Percentiles rank a stretch among this genome's conserved stretches.
Conservation (phyloP, 2,888 invertebrate genomes). For the Gymnosoma rotundatum region DNA sequence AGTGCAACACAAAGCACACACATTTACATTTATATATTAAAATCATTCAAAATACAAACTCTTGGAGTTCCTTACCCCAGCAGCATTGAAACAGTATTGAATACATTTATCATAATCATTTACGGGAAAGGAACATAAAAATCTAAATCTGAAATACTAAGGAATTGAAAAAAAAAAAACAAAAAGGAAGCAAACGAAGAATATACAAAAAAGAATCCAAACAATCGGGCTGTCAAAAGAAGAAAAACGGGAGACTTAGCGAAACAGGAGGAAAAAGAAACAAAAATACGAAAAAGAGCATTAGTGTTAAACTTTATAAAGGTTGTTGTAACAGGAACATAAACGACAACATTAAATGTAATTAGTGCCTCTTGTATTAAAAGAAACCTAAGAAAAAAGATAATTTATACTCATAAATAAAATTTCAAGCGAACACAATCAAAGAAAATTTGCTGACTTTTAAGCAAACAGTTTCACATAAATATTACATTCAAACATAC, state of each 20-base stretch:
- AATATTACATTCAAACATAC: constrained; percentile 41
- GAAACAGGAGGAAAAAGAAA: constrained; percentile 10
- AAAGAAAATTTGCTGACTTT: constrained; percentile 50
- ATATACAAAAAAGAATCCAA: constrained; percentile 32
- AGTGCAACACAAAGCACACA: neutral
- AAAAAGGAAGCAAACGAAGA: constrained; percentile 47
- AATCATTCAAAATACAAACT: constrained; percentile 29
- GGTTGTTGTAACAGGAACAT: constrained; percentile 60
- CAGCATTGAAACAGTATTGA: constrained; percentile 59
- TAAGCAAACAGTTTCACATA: constrained; percentile 36
- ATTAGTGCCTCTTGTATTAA: constrained; percentile 68
- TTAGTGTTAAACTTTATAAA: constrained; percentile 49
- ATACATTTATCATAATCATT: constrained; percentile 71
- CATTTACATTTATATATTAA: neutral
- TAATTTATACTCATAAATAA: constrained; percentile 41
- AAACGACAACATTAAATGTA: constrained; percentile 66
- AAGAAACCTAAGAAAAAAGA: constrained; percentile 49
- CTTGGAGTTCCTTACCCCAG: constrained; percentile 22
- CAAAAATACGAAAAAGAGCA: constrained; percentile 33
- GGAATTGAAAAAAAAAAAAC: constrained; percentile 47
- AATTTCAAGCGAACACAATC: constrained; percentile 50
- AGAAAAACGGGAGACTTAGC: neutral
- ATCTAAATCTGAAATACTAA: constrained; percentile 55
- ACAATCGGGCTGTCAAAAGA: neutral
- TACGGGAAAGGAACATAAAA: constrained; percentile 54